Evolutionary conservation across 2,113 vertebrate genomes (phyloP).

Genomic region (Leucosticte australis): DNA sequence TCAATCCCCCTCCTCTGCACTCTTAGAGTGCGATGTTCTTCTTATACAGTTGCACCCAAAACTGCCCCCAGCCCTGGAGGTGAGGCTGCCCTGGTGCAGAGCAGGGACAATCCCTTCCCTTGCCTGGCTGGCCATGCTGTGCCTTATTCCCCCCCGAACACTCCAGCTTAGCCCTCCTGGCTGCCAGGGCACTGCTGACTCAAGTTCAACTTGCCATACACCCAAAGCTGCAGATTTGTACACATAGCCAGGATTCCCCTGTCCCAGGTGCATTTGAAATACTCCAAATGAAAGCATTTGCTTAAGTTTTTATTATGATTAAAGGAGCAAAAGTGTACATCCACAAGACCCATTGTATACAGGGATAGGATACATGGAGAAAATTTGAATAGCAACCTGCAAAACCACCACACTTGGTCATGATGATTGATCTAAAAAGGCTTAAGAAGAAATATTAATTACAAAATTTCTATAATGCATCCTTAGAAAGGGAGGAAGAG

Average conservation of each 20-base stretch:
- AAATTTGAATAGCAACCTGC: neutral
- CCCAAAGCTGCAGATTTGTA: neutral
- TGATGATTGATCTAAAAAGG: neutral
- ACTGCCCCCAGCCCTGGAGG: fast-evolving
- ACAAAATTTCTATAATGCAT: neutral
- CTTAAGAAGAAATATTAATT: neutral
- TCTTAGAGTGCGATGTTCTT: neutral
- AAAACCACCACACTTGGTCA: neutral
- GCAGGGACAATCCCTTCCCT: neutral
- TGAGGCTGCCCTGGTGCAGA: fast-evolving
- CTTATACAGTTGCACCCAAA: fast-evolving
- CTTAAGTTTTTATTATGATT: slow-evolving; percentile 44
- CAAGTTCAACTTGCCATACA: neutral
- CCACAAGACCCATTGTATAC: neutral
- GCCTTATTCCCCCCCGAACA: neutral
- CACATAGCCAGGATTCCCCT: neutral
- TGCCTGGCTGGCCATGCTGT: fast-evolving
- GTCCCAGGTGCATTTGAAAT: neutral
- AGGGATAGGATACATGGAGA: neutral
- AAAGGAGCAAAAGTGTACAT: neutral
- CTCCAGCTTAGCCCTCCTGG: fast-evolving
- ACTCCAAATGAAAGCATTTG: neutral
- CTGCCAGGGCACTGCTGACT: neutral
- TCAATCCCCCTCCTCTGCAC: neutral
- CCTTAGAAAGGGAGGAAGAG: neutral